Conservation (phyloP, 2,797 vertebrate species). For the Enteromius treurensis region DNA sequence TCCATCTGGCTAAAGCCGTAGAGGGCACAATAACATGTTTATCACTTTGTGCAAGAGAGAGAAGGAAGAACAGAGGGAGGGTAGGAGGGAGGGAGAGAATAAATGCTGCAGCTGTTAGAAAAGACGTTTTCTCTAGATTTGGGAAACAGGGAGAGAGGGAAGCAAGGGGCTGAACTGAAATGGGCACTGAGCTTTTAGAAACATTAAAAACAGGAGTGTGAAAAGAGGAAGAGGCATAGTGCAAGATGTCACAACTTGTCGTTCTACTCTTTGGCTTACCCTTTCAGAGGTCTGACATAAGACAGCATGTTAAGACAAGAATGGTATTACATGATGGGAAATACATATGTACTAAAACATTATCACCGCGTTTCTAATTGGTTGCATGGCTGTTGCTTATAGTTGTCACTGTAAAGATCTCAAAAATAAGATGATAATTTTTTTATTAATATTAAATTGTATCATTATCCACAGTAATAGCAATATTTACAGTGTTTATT, state of each 20-base stretch:
- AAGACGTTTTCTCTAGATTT: conserved; percentile 22
- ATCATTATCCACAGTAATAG: no score
- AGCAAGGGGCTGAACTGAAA: conserved; percentile 35
- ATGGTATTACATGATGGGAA: conserved; percentile 26
- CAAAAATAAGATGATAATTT: neutral
- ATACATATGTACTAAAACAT: conserved; percentile 20
- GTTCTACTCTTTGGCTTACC: conserved; percentile 45
- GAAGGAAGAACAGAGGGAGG: conserved; percentile 18
- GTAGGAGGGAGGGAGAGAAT: neutral
- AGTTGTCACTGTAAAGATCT: conserved; percentile 29
- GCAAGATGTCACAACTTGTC: conserved; percentile 35
- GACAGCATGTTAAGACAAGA: conserved; percentile 53
- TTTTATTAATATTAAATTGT: no score
- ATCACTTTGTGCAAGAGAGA: conserved; percentile 44
- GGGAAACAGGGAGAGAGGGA: conserved; percentile 1
- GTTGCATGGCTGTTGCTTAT: neutral
- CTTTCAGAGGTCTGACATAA: conserved; percentile 45
- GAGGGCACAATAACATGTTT: conserved; percentile 50
- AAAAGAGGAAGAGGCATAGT: conserved; percentile 44
- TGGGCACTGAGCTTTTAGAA: conserved; percentile 16
- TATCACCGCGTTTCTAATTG: neutral
- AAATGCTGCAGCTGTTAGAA: conserved; percentile 38
- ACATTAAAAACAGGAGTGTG: conserved; percentile 47
- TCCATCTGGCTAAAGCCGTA: conserved; percentile 43
- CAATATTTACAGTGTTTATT: neutral